phyloP scores from a whole-genome alignment of 2,797 vertebrate species.

The Microchirus variegatus region DNA sequence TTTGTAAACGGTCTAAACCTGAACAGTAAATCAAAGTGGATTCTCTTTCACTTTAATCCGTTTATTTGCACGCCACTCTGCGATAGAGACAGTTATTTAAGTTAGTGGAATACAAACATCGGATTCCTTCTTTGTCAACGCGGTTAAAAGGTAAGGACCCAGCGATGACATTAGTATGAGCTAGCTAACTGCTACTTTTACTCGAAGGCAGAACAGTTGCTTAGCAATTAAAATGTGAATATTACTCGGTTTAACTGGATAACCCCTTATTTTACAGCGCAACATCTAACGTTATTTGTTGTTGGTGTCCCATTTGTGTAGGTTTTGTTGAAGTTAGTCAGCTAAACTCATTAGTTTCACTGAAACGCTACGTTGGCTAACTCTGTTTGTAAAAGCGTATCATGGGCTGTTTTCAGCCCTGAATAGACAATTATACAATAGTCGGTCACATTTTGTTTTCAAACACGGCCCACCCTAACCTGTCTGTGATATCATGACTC shows the following conservation, averaged over 20 bases:
- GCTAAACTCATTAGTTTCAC: slow-evolving; percentile 19
- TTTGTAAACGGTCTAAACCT: not conserved
- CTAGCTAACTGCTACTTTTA: not conserved
- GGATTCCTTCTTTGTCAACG: slow-evolving; percentile 5
- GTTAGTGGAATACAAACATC: slow-evolving; percentile 1
- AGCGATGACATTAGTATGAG: not conserved
- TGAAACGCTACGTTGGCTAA: not conserved
- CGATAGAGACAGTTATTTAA: slow-evolving; percentile 10
- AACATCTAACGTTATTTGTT: not conserved
- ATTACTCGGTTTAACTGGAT: too few species aligned
- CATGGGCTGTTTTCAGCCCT: not conserved
- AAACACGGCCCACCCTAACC: not conserved
- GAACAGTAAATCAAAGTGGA: not conserved
- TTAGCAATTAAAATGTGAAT: too few species aligned
- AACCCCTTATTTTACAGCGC: too few species aligned
- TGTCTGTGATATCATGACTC: not conserved
- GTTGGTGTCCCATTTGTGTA: not conserved
- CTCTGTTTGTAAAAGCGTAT: not conserved
- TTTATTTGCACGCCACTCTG: slow-evolving; percentile 29
- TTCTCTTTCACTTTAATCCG: fast-evolving
- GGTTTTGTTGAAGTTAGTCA: not conserved
- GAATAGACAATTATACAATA: not conserved
- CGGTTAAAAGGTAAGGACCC: slow-evolving; percentile 49
- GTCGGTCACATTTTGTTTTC: not conserved
- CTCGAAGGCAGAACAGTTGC: too few species aligned